Conservation (phyloP, 2,888 invertebrate genomes). For the Melinaea menophilus region DNA sequence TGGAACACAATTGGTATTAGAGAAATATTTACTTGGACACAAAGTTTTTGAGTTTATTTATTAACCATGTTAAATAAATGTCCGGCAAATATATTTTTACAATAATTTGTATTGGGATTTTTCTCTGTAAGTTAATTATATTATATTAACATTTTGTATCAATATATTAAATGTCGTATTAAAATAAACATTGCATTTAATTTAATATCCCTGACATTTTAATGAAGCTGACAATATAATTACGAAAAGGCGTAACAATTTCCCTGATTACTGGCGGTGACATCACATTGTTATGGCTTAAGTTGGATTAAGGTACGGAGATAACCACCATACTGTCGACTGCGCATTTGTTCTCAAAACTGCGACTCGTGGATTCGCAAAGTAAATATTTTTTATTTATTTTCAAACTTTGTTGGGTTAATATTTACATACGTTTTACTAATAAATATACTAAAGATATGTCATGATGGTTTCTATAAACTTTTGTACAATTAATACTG, state of each 20-base stretch:
- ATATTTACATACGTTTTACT: background rate
- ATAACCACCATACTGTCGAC: constrained; percentile 17
- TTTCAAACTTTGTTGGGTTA: background rate
- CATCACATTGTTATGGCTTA: constrained; percentile 31
- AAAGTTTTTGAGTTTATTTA: too few species aligned
- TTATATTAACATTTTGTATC: too few species aligned
- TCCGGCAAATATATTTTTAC: too few species aligned
- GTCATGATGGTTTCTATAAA: background rate
- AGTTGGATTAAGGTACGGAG: constrained; percentile 30
- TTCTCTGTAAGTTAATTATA: too few species aligned
- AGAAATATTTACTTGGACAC: too few species aligned
- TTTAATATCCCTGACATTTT: background rate
- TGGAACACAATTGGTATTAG: background rate
- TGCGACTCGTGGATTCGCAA: constrained; percentile 20
- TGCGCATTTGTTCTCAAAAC: constrained; percentile 24
- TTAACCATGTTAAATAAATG: too few species aligned
- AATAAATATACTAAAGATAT: too few species aligned
- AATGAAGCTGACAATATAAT: constrained; percentile 22
- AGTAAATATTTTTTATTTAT: background rate
- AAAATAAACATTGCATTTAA: background rate
- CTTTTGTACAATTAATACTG: background rate
- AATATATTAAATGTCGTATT: too few species aligned
- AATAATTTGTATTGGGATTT: too few species aligned
- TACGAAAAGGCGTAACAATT: constrained; percentile 33
- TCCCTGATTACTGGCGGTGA: constrained; percentile 29